Evolutionary conservation across 2,888 invertebrate genomes (phyloP).

Genomic region (Drosophila imparisetae): DNA sequence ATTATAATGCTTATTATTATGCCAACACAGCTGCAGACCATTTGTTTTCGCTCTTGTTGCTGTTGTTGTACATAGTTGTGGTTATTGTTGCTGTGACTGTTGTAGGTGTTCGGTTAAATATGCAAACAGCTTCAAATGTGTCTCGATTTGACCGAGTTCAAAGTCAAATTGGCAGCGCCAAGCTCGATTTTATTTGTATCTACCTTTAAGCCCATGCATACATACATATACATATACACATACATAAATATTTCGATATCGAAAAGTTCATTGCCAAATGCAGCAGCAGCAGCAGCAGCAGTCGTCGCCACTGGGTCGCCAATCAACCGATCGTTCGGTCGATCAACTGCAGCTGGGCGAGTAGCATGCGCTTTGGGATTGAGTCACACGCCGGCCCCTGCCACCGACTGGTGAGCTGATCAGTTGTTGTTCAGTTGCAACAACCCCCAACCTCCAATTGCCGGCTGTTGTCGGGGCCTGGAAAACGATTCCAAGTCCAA

Average conservation of each 20-base stretch:
- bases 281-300: conserved; percentile 30
- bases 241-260: conserved; percentile 56
- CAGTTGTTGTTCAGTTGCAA: conserved; percentile 35
- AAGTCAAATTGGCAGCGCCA: conserved; percentile 72
- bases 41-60: conserved; percentile 48
- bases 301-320: conserved; percentile 64
- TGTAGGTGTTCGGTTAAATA: conserved; percentile 80
- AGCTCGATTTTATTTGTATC: conserved; percentile 47
- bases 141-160: conserved; percentile 80
- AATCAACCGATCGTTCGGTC: conserved; percentile 66
- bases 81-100: conserved; percentile 44
- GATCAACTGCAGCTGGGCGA: conserved; percentile 70
- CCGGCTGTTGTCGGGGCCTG: conserved; percentile 50
- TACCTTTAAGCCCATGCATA: conserved; percentile 46
- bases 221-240: background rate
- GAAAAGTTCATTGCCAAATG: conserved; percentile 79
- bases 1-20: conserved; percentile 77
- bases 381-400: conserved; percentile 45
- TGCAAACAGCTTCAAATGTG: conserved; percentile 78
- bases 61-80: conserved; percentile 21
- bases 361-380: conserved; percentile 44
- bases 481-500: conserved; percentile 45
- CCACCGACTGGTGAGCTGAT: conserved; percentile 10
- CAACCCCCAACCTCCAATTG: conserved; percentile 62
- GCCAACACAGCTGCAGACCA: conserved; percentile 69